These are phyloP conservation scores for Balaeniceps rex DNA, from an alignment of 2,113 vertebrate species.

Conservation along the genomic window DNA sequence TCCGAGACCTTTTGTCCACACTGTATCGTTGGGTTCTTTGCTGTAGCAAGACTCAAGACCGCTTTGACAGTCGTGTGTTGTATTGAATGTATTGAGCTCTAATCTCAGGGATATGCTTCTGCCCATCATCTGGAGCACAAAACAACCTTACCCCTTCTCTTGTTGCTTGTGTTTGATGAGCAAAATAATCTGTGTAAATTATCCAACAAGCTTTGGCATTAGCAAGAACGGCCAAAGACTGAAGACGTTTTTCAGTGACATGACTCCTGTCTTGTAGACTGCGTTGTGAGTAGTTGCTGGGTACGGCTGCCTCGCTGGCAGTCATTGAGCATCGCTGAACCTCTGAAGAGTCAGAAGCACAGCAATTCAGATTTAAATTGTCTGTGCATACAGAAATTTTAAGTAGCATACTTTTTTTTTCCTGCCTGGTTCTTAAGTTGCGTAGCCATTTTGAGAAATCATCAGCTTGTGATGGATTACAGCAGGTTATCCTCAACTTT, in stretches of 20 bases:
- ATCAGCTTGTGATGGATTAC: not conserved
- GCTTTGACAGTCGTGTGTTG: not conserved
- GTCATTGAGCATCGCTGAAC: not conserved
- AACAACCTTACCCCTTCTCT: not conserved
- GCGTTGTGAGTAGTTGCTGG: not conserved
- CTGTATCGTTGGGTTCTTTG: not conserved
- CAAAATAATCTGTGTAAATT: not conserved
- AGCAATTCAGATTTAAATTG: not conserved
- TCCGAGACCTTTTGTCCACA: not conserved
- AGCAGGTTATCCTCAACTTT: not conserved
- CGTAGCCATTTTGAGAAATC: not conserved
- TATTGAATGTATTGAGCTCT: not conserved
- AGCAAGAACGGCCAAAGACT: not conserved
- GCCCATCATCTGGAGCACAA: not conserved
- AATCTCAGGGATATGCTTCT: not conserved
- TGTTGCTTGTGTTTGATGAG: not conserved
- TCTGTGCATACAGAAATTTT: not conserved
- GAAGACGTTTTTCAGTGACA: rapidly evolving
- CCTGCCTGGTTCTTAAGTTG: not conserved
- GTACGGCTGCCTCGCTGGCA: not conserved
- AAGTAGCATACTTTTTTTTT: not conserved
- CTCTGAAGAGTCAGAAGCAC: not conserved
- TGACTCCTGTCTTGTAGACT: not conserved
- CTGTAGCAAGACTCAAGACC: not conserved
- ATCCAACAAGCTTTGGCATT: not conserved